Percentiles rank a stretch among this genome's conserved stretches.
phyloP scores from a whole-genome alignment of 2,797 vertebrate species.

The Melanotaenia trifasciata region DNA sequence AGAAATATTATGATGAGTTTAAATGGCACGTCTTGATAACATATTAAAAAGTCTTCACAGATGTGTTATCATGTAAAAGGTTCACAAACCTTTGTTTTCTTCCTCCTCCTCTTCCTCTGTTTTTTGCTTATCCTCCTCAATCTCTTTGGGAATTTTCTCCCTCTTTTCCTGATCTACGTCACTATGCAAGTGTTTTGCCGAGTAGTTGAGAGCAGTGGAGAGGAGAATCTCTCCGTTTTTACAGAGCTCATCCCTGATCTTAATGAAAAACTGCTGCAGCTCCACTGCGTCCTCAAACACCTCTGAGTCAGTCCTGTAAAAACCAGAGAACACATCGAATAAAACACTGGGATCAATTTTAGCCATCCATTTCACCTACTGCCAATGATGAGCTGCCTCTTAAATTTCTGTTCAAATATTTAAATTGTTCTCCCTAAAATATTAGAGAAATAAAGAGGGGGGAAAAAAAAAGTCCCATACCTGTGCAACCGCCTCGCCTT shows the following conservation, averaged over 20 bases:
- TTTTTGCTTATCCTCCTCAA: conserved; percentile 95
- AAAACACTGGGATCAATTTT: background rate
- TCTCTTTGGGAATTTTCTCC: conserved; percentile 96
- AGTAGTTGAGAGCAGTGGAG: conserved; percentile 93
- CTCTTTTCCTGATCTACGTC: conserved; percentile 98
- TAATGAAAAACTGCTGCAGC: conserved; percentile 98
- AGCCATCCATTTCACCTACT: background rate
- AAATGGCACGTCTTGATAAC: conserved; percentile 1
- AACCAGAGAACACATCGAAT: conserved; percentile 6
- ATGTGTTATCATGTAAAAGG: background rate
- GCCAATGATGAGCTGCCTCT: background rate
- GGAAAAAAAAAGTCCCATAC: conserved; percentile 67
- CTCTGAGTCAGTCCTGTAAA: conserved; percentile 94
- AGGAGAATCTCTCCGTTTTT: conserved; percentile 98
- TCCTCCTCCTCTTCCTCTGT: conserved; percentile 91
- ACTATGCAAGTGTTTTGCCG: conserved; percentile 92
- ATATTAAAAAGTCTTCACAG: background rate
- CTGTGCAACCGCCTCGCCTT: conserved; percentile 93
- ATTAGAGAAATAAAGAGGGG: background rate
- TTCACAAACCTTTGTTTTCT: conserved; percentile 87
- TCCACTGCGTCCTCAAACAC: conserved; percentile 98
- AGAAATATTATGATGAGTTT: conserved; percentile 22
- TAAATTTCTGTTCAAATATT: background rate
- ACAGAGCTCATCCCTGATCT: conserved; percentile 97
- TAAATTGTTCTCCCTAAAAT: background rate